Evolutionary conservation across 2,113 vertebrate genomes (phyloP), one percentile per base, ranked within the genome.

Genomic region (Craseonycteris thonglongyai): DNA sequence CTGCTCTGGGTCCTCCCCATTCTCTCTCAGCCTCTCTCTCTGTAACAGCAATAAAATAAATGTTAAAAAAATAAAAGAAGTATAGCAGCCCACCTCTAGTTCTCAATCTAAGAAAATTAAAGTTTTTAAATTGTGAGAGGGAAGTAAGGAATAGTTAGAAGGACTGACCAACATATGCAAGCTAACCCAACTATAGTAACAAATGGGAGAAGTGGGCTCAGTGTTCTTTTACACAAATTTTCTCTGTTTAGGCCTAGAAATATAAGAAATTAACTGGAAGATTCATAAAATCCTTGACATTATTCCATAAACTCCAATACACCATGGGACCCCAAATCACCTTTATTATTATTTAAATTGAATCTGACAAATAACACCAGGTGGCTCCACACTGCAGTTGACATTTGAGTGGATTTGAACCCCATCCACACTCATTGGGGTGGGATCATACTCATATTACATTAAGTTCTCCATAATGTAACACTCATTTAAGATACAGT

Each of bases 331-430:
- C 42, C 59, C 59, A 35, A 69, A 4, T 40, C 22, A 63, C 45
- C 21, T 49, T 8, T n/a, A 58, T 49, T 74, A 56, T 35, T 69
- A 71, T 79, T 58, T 72, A 88, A 79, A 58, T 30, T 11, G 24
- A 75, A 86, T 26, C 9, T 63, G 22, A 38, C 4, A 66, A 47
- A 15, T 5, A 45, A 72, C 82, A 91, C 61, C 5, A 93, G 72
- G 74, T 93, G 90, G 82, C 56, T 35, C 35, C 58, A 90, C 58
- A 79, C 28, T 33, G 33, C 24, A 91, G 16, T 35, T 83, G 74
- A 33, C 15, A 38, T 10, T 6, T 54, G 1, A 51, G 35, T 28
- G 56, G 45, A 58, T 59, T n/a, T 80, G 47, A 78, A 69, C 5
- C 28, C 80, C n/a, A 47, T 40, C 19, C 2, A 3, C 38, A 16